Evolutionary conservation across 1,140 invertebrate genomes (phyloP).

Genomic region (Drosophila varians): DNA sequence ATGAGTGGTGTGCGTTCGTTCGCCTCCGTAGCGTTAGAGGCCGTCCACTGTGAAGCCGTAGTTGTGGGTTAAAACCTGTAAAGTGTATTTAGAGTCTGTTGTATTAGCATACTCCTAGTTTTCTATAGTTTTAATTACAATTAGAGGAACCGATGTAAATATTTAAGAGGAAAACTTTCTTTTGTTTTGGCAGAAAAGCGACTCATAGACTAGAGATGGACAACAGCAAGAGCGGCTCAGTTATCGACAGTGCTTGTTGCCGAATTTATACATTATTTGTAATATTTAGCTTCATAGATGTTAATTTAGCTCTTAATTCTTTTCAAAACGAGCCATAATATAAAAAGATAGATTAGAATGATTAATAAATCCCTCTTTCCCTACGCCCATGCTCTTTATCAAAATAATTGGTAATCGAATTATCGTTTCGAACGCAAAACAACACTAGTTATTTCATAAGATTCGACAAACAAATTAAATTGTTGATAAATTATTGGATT

Average conservation of each 20-base stretch:
- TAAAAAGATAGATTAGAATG: neutral
- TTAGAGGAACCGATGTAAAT: neutral
- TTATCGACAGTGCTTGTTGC: neutral
- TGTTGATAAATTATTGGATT: slow-evolving; percentile 1
- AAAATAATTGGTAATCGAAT: neutral
- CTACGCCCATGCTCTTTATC: neutral
- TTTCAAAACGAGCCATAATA: neutral
- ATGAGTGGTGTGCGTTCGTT: slow-evolving; percentile 91
- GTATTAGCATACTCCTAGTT: no score
- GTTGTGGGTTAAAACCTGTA: slow-evolving; percentile 22
- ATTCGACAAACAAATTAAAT: slow-evolving; percentile 31
- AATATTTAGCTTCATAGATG: neutral
- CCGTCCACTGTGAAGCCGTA: slow-evolving; percentile 65
- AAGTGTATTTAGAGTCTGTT: neutral
- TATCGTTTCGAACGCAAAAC: neutral
- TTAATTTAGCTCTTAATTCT: neutral
- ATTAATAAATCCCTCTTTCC: neutral
- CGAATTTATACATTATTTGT: neutral
- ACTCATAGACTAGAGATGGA: slow-evolving; percentile 30
- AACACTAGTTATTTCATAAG: slow-evolving; percentile 37
- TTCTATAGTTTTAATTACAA: slow-evolving; percentile 3
- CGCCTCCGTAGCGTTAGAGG: slow-evolving; percentile 64
- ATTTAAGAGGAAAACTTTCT: slow-evolving; percentile 27
- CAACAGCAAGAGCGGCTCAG: slow-evolving; percentile 2
- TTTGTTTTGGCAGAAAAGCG: slow-evolving; percentile 32